phyloP scores from a whole-genome alignment of 2,113 vertebrate genomes.

The Labeo catla region DNA sequence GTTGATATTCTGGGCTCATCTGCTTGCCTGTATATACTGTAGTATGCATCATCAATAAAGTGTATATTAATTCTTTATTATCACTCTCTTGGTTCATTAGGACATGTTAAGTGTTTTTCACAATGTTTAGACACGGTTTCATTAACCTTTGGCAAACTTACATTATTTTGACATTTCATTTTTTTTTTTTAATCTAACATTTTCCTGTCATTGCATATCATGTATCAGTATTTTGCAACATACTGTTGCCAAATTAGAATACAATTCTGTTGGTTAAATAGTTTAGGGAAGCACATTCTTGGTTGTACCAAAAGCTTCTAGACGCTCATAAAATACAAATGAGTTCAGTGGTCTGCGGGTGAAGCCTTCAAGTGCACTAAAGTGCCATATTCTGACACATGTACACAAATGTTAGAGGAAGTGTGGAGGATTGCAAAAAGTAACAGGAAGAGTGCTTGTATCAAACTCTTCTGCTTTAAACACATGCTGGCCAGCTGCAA shows the following conservation, averaged over 20 bases:
- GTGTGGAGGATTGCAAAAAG: slow-evolving; percentile 62
- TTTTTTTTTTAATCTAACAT: neutral
- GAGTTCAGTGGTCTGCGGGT: slow-evolving; percentile 38
- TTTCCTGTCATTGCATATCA: neutral
- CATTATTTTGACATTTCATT: too few species aligned
- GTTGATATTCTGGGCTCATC: too few species aligned
- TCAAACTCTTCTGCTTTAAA: slow-evolving; percentile 61
- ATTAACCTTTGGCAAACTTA: too few species aligned
- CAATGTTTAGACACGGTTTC: too few species aligned
- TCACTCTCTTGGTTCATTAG: too few species aligned
- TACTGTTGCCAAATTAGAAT: neutral
- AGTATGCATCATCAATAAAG: too few species aligned
- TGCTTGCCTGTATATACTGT: too few species aligned
- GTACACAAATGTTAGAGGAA: slow-evolving; percentile 36
- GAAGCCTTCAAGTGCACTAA: neutral
- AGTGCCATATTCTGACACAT: slow-evolving; percentile 7
- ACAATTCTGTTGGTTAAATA: neutral
- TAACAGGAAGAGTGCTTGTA: slow-evolving; percentile 70
- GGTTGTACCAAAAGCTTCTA: neutral
- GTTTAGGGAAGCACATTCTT: neutral
- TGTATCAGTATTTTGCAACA: neutral
- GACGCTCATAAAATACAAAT: neutral
- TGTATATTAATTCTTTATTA: too few species aligned
- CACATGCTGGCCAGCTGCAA: slow-evolving; percentile 9
- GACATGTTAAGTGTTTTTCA: too few species aligned